A percentile compares a stretch with the other conserved stretches of the same genome.
Evolutionary conservation across 1,140 invertebrate species (phyloP).

Genomic region (Conus ventricosus): DNA sequence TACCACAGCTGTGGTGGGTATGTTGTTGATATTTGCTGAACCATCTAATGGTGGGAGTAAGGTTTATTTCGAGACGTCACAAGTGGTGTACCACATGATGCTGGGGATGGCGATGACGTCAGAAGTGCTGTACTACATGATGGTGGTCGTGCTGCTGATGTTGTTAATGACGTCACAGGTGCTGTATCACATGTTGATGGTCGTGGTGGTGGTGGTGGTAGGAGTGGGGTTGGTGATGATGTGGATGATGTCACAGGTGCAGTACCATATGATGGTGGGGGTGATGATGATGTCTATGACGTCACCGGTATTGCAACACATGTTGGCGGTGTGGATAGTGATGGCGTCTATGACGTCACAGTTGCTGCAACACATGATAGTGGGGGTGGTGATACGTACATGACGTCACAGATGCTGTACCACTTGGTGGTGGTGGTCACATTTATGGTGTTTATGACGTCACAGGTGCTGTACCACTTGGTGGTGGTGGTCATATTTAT

Average conservation of each 20-base stretch:
- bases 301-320: constrained; percentile 34
- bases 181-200: constrained; percentile 74
- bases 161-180: background rate
- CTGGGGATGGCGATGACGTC: constrained; percentile 38
- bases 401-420: background rate
- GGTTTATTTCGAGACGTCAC: background rate
- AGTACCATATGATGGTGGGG: constrained; percentile 73
- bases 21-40: background rate
- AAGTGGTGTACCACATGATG: constrained; percentile 69
- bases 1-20: too few species aligned
- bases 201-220: constrained; percentile 52
- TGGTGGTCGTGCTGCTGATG: background rate
- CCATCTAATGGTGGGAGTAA: constrained; percentile 9
- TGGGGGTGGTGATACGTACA: background rate
- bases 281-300: constrained; percentile 27
- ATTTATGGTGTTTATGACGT: background rate
- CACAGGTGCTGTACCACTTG: constrained; percentile 71
- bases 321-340: background rate
- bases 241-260: background rate
- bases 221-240: background rate
- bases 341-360: background rate
- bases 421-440: background rate
- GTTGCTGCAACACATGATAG: constrained; percentile 69
- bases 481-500: constrained; percentile 58
- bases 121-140: constrained; percentile 32